Conservation (phyloP, 2,797 vertebrate species). For the Otolemur crassicaudatus region DNA sequence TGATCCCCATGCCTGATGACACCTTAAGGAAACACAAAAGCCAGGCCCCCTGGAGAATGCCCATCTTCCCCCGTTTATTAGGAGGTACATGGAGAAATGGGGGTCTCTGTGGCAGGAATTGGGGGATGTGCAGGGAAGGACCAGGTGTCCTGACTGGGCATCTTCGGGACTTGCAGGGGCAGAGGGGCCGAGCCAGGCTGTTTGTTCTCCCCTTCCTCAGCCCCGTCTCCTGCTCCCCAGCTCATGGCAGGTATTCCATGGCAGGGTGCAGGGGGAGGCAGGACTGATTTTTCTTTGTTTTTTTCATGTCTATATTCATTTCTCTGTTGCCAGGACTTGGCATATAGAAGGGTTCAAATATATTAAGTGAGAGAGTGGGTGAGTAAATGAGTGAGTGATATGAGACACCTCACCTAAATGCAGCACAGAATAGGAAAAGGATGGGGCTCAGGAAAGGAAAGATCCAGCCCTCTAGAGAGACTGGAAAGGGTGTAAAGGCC, state of each 20-base stretch:
- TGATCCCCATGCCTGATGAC: neutral
- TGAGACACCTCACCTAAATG: neutral
- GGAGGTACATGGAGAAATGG: neutral
- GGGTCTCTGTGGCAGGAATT: neutral
- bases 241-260: neutral
- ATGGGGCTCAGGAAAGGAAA: neutral
- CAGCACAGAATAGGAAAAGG: neutral
- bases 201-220: neutral
- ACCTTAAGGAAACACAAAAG: neutral
- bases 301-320: neutral
- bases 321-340: neutral
- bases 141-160: neutral
- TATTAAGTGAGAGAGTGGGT: neutral
- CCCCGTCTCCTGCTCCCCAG: fast-evolving
- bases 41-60: neutral
- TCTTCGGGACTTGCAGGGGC: neutral
- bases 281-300: neutral
- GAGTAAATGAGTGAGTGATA: neutral
- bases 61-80: neutral
- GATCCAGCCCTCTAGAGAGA: neutral
- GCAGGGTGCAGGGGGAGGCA: too few species aligned
- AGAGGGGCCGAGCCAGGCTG: neutral
- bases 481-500: neutral
- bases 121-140: fast-evolving
- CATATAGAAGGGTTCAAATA: neutral